Conservation (phyloP, 2,797 vertebrate species). For the Craterocephalus amniculus region DNA sequence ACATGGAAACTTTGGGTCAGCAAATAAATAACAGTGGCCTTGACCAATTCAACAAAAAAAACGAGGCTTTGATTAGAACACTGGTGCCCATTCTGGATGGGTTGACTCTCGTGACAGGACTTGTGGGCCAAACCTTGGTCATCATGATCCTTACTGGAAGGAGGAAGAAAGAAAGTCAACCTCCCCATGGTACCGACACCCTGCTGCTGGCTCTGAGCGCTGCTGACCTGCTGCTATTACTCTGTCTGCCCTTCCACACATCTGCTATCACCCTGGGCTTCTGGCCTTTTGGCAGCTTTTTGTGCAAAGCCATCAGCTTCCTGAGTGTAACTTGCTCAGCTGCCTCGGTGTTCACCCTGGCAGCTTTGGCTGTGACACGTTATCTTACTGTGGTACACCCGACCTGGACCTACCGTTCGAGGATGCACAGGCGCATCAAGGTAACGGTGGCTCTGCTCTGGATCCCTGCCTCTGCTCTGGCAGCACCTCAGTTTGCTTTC, state of each 20-base stretch:
- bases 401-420: constrained; percentile 73
- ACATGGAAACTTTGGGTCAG: constrained; percentile 51
- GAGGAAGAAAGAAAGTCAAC: constrained; percentile 52
- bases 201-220: constrained; percentile 81
- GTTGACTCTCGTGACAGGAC: constrained; percentile 77
- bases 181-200: constrained; percentile 78
- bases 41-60: background rate
- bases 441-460: constrained; percentile 74
- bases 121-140: constrained; percentile 81
- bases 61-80: constrained; percentile 51
- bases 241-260: constrained; percentile 84
- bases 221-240: constrained; percentile 79
- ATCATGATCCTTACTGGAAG: constrained; percentile 74
- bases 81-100: constrained; percentile 80
- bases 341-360: constrained; percentile 80
- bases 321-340: constrained; percentile 80
- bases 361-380: constrained; percentile 81
- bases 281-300: constrained; percentile 81
- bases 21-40: constrained; percentile 49
- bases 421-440: constrained; percentile 59
- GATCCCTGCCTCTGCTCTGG: constrained; percentile 75
- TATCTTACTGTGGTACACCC: constrained; percentile 83
- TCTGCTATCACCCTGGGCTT: constrained; percentile 77
- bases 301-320: constrained; percentile 85
- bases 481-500: constrained; percentile 81